A percentile compares a stretch with the other conserved stretches of the same genome.
phyloP scores from a whole-genome alignment of 2,113 vertebrate species.

The Amphiprion ocellaris region DNA sequence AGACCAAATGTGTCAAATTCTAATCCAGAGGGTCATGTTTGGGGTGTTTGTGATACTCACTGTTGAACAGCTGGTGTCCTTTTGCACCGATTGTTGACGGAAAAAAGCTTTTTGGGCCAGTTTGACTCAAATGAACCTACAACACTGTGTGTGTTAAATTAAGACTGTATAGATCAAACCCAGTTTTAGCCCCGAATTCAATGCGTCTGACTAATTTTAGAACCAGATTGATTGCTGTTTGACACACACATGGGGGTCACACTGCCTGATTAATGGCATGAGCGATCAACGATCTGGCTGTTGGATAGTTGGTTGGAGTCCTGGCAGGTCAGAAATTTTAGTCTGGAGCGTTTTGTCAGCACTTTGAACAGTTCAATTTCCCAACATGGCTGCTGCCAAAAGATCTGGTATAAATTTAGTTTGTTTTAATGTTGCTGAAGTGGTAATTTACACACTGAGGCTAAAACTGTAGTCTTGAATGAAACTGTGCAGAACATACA shows the following conservation, averaged over 20 bases:
- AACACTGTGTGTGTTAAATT: background rate
- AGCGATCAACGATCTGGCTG: background rate
- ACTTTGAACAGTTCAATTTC: background rate
- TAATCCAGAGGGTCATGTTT: background rate
- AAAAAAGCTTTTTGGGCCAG: slow-evolving; percentile 4
- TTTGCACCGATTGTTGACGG: background rate
- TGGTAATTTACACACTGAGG: background rate
- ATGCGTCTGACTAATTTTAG: background rate
- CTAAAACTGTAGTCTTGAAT: too few relatives aligned
- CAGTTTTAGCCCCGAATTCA: background rate
- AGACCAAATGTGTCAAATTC: too few relatives aligned
- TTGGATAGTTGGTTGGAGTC: background rate
- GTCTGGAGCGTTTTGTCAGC: slow-evolving; percentile 5
- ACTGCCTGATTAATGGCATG: background rate
- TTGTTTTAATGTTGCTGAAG: slow-evolving; percentile 12
- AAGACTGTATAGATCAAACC: background rate
- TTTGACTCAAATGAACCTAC: slow-evolving; percentile 6
- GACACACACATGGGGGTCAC: background rate
- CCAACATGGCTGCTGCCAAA: slow-evolving; percentile 15
- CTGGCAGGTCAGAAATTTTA: background rate
- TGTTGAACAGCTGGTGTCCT: background rate
- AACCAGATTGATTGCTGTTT: background rate
- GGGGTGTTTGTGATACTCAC: background rate
- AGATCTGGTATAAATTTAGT: slow-evolving; percentile 2
- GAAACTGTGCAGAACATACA: background rate